phyloP scores from a whole-genome alignment of 2,888 invertebrate genomes.

The Stramonita haemastoma region DNA sequence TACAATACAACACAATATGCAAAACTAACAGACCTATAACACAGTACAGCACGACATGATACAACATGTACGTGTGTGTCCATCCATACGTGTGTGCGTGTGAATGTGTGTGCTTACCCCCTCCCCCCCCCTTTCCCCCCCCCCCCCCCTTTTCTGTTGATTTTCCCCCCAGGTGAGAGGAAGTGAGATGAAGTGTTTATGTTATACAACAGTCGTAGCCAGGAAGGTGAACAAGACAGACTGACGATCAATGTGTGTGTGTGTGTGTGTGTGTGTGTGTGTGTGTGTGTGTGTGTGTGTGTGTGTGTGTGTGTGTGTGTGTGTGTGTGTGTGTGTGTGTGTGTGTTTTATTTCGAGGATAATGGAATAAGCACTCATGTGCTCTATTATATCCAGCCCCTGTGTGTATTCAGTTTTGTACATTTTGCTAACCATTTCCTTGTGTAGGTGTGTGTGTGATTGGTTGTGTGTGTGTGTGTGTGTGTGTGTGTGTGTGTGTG shows the following conservation, averaged over 20 bases:
- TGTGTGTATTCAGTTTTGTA: not conserved
- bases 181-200: no score
- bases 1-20: no score
- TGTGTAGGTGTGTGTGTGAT: not conserved
- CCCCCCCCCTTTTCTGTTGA: not conserved
- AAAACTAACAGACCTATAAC: no score
- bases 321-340: constrained; percentile 10
- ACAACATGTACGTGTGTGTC: not conserved
- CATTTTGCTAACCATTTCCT: not conserved
- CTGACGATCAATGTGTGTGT: not conserved
- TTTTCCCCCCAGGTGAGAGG: no score
- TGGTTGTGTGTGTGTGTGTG: not conserved
- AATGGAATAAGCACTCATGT: no score
- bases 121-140: not conserved
- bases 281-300: not conserved
- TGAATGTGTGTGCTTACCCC: not conserved
- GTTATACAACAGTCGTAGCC: no score
- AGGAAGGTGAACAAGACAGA: no score
- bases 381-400: no score
- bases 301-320: constrained; percentile 5
- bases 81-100: not conserved
- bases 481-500: not conserved
- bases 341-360: not conserved
- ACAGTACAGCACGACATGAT: no score
- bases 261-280: not conserved